A percentile compares a stretch with the other conserved stretches of the same genome.
Evolutionary conservation across 2,888 invertebrate genomes (phyloP).

Genomic region (Drosophila acutilabella): DNA sequence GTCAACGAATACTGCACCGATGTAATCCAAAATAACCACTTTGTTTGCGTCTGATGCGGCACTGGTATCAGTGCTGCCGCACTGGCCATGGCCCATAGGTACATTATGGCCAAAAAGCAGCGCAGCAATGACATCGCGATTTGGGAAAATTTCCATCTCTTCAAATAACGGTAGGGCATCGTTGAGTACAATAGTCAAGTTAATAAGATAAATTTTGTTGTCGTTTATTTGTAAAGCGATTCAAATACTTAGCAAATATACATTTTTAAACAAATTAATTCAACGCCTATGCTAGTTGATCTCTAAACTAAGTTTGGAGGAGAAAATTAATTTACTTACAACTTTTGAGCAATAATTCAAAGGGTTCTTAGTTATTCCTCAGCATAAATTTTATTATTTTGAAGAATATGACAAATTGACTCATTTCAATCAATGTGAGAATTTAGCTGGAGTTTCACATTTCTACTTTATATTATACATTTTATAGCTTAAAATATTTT

Average conservation of each 20-base stretch:
- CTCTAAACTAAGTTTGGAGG: too few species aligned
- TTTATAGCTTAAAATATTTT: too few species aligned
- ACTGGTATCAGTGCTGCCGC: slow-evolving; percentile 30
- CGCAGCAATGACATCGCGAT: neutral
- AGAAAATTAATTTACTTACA: too few species aligned
- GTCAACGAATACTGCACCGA: neutral
- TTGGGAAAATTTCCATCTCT: accelerated
- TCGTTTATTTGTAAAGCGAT: too few species aligned
- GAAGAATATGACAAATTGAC: too few species aligned
- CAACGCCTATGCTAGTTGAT: neutral
- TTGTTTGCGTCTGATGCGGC: neutral
- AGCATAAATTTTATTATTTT: too few species aligned
- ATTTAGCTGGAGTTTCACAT: too few species aligned
- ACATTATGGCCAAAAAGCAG: accelerated
- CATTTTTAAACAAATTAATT: neutral
- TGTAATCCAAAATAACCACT: neutral
- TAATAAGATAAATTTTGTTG: neutral
- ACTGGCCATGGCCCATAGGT: slow-evolving; percentile 33
- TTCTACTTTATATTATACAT: too few species aligned
- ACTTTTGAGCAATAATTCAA: too few species aligned
- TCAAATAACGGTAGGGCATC: slow-evolving; percentile 15
- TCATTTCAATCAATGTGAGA: too few species aligned
- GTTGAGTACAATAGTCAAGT: neutral
- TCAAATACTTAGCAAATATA: neutral
- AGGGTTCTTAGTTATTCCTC: too few species aligned